Conservation (phyloP, 2,797 vertebrate species). For the Oreortyx pictus region DNA sequence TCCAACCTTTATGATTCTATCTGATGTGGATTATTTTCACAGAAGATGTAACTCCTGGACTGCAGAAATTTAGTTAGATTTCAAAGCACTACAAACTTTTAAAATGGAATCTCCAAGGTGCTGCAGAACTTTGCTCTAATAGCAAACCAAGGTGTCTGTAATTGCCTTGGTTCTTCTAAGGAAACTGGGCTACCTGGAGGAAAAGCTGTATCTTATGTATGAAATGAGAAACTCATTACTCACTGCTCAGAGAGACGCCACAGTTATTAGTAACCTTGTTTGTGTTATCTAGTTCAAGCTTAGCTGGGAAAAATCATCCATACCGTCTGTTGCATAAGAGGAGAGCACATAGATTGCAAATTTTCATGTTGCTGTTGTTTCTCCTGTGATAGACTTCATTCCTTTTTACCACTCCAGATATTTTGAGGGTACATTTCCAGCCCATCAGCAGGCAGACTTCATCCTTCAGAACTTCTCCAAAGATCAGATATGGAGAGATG, state of each 20-base stretch:
- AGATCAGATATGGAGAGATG: not conserved
- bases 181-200: not conserved
- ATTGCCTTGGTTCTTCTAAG: not conserved
- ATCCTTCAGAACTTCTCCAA: not conserved
- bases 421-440: not conserved
- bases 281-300: not conserved
- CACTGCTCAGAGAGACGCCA: not conserved
- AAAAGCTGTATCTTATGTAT: not conserved
- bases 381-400: not conserved
- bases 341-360: not conserved
- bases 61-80: not conserved
- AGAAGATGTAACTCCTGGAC: not conserved
- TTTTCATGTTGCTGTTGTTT: not conserved
- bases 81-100: not conserved
- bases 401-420: not conserved
- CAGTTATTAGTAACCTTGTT: not conserved
- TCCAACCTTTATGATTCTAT: not conserved
- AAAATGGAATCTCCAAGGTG: not conserved
- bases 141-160: not conserved
- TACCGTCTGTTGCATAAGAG: not conserved
- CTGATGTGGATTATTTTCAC: not conserved
- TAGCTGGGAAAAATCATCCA: not conserved
- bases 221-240: not conserved
- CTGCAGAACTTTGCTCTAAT: not conserved
- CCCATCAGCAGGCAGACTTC: not conserved